phyloP scores from a whole-genome alignment of 2,113 vertebrate genomes.

The Pogona vitticeps region DNA sequence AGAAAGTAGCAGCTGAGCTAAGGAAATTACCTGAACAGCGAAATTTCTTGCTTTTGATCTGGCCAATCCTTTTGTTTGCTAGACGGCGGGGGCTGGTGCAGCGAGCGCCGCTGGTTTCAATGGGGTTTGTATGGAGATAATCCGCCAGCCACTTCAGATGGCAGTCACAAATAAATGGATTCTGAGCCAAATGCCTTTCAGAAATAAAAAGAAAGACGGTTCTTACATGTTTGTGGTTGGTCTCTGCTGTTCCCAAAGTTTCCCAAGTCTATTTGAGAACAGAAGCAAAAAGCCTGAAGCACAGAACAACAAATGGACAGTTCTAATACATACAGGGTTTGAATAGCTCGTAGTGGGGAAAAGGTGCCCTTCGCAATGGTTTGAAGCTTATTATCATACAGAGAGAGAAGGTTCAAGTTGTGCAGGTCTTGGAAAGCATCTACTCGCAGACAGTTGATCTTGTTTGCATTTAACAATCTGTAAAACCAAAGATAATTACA shows the following conservation, averaged over 20 bases:
- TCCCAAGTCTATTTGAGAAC: constrained; percentile 14
- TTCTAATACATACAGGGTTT: constrained; percentile 89
- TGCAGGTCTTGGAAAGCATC: constrained; percentile 99
- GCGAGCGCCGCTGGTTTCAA: constrained; percentile 97
- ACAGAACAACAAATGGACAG: constrained; percentile 23
- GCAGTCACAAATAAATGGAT: constrained; percentile 99
- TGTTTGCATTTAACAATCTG: constrained; percentile 98
- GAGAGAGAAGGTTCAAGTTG: constrained; percentile 96
- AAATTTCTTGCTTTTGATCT: constrained; percentile 99
- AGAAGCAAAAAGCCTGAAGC: constrained; percentile 26
- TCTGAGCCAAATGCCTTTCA: constrained; percentile 96
- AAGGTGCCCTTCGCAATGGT: constrained; percentile 98
- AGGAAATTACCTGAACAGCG: constrained; percentile 96
- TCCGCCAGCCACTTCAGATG: constrained; percentile 99
- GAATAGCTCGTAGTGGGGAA: constrained; percentile 91
- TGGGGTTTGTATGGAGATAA: constrained; percentile 98
- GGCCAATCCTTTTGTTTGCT: constrained; percentile 98
- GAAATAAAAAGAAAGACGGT: constrained; percentile 62
- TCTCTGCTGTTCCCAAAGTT: constrained; percentile 20
- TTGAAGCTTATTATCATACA: constrained; percentile 99
- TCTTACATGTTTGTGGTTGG: constrained; percentile 60
- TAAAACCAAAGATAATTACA: constrained; percentile 61
- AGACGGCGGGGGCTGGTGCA: constrained; percentile 97
- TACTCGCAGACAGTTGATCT: constrained; percentile 96
- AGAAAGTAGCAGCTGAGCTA: constrained; percentile 54